Evolutionary conservation across 2,888 invertebrate genomes (phyloP).

Genomic region (Tipula unca): DNA sequence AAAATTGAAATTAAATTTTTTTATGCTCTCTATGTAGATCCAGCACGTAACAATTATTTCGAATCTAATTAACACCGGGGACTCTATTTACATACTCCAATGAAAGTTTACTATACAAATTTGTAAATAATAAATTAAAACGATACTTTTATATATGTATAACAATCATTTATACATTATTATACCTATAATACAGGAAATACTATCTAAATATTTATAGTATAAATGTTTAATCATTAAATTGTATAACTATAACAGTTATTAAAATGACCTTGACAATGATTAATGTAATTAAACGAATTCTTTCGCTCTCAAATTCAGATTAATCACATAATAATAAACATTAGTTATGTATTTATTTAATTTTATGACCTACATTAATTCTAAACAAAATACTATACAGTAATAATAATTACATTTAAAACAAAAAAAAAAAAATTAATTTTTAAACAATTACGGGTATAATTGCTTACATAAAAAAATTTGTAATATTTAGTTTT

Average conservation of each 20-base stretch:
- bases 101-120: not conserved
- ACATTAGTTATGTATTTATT: constrained; percentile 1
- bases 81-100: not conserved
- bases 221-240: not conserved
- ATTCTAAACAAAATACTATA: not conserved
- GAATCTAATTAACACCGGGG: not conserved
- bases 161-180: not conserved
- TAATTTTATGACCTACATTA: not conserved
- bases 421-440: not conserved
- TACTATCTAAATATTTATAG: not conserved
- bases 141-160: not conserved
- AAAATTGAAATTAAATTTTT: no score
- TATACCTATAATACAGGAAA: not conserved
- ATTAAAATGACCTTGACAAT: not conserved
- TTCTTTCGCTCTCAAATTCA: not conserved
- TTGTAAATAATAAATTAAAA: not conserved
- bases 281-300: not conserved
- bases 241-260: not conserved
- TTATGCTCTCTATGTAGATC: no score
- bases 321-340: constrained; percentile 8
- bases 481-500: not conserved
- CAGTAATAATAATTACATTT: not conserved
- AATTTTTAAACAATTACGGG: not conserved
- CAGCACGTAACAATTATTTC: no score
- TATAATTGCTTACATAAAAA: not conserved